Evolutionary conservation across 1,140 invertebrate genomes (phyloP).

Genomic region (Eulimnadia texana): DNA sequence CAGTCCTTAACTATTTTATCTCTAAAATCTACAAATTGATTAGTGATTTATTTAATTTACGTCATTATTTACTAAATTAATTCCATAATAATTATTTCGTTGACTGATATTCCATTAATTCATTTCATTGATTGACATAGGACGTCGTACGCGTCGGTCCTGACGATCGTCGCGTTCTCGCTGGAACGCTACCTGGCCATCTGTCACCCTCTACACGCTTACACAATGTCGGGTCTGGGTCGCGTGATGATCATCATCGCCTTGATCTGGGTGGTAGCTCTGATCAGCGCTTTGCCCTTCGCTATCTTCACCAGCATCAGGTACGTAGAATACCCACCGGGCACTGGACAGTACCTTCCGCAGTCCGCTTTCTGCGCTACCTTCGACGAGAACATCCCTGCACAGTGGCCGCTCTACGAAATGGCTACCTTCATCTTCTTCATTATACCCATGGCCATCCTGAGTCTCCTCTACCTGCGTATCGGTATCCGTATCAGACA

Average conservation of each 20-base stretch:
- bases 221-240: slow-evolving; percentile 62
- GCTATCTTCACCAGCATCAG: slow-evolving; percentile 33
- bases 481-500: slow-evolving; percentile 46
- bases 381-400: slow-evolving; percentile 39
- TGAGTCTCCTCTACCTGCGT: slow-evolving; percentile 54
- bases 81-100: too few species aligned
- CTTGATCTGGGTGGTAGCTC: slow-evolving; percentile 57
- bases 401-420: slow-evolving; percentile 51
- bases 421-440: slow-evolving; percentile 70
- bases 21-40: too few species aligned
- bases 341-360: background rate
- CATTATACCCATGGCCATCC: slow-evolving; percentile 60
- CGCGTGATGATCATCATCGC: slow-evolving; percentile 66
- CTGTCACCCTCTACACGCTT: slow-evolving; percentile 62
- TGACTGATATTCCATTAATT: too few species aligned
- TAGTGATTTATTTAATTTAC: too few species aligned
- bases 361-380: slow-evolving; percentile 65
- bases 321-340: slow-evolving; percentile 18
- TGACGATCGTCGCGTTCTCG: slow-evolving; percentile 79
- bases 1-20: too few species aligned
- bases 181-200: slow-evolving; percentile 78
- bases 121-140: too few species aligned
- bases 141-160: slow-evolving; percentile 43
- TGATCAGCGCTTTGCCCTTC: slow-evolving; percentile 63
- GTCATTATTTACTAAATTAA: too few species aligned